Evolutionary conservation across 1,140 invertebrate species (phyloP), one percentile per base, ranked within the genome.

Genomic region (Rhopalosiphum maidis): DNA sequence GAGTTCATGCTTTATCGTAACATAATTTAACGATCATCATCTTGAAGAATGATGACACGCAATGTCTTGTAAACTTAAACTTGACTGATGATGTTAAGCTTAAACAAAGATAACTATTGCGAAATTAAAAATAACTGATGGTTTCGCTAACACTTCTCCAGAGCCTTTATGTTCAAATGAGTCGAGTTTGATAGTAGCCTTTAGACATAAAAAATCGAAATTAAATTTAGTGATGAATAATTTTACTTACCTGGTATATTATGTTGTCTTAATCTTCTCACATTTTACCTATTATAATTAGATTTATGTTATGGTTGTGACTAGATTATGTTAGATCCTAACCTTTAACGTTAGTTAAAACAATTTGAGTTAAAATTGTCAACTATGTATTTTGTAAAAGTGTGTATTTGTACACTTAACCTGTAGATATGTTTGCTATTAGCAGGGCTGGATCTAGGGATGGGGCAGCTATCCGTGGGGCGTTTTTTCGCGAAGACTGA

Each of bases 121-220:
- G 1, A 87, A 6, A 87, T 87, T 48, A 87, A 87, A 41, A 41
- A 41, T 2, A 48, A 48, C 43, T 48, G 30, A 48, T 30, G 85
- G 85, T 87, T 87, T 87, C 85, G 85, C 85, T 87, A 87, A 87
- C 85, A 87, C 85, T 87, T 18, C 85, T 87, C 85, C 25, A 87
- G 43, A 48, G 25, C 55, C 6, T 25, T 4, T 25, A 30, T 23
- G 55, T 30, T 60, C 25, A 23, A 23, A 60, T 60, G 25, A 60
- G 55, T 60, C 23, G 55, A 60, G 55, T 60, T 60, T 60, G 55
- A 60, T 60, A 60, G 55, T 60, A 60, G 55, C 22, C 25, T 60
- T 60, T 25, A 60, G 6, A 60, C 83, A 85, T 8, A 68, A 23
- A 68, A 77, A 68, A 9, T 68, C 7, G 30, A 68, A 68, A 68